Evolutionary conservation across 37 sponge, comb jelly and placozoan genomes (phyloP).

Genomic region (Amphimedon queenslandica): DNA sequence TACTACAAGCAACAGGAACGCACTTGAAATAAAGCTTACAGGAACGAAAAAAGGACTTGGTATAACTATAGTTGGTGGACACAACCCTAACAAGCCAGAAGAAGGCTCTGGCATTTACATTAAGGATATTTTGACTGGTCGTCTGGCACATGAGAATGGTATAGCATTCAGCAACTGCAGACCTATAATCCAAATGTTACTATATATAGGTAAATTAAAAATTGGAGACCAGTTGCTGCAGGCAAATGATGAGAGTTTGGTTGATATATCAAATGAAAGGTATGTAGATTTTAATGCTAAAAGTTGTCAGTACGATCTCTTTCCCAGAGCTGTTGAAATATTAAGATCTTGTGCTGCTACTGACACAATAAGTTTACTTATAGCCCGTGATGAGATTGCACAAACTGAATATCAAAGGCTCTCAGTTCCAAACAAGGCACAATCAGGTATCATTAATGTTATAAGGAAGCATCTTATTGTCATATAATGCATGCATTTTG

Average conservation of each 20-base stretch:
- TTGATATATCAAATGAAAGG: conserved; percentile 64
- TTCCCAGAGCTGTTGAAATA: conserved; percentile 38
- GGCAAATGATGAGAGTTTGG: conserved; percentile 51
- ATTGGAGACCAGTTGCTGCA: conserved; percentile 69
- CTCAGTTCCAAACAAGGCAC: conserved; percentile 14
- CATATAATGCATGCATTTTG: too few species aligned
- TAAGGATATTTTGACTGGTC: conserved; percentile 32
- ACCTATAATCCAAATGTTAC: not conserved
- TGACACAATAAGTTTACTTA: conserved; percentile 16
- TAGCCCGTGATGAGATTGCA: conserved; percentile 45
- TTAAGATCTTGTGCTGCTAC: conserved; percentile 53
- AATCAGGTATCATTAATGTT: not conserved
- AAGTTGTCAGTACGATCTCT: not conserved
- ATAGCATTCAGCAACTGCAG: not conserved
- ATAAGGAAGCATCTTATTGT: too few species aligned
- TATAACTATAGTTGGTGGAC: conserved; percentile 44
- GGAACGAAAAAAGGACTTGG: conserved; percentile 17
- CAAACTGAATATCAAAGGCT: conserved; percentile 34
- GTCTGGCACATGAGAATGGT: conserved; percentile 59
- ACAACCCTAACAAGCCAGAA: not conserved
- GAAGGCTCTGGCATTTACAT: conserved; percentile 60
- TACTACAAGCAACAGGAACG: not conserved
- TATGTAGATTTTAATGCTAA: too few species aligned
- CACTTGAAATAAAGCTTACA: not conserved
- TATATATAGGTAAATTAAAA: conserved; percentile 36